These are phyloP conservation scores for Epinotia brunnichana DNA, from an alignment of 2,888 invertebrate species.

Conservation along the genomic window DNA sequence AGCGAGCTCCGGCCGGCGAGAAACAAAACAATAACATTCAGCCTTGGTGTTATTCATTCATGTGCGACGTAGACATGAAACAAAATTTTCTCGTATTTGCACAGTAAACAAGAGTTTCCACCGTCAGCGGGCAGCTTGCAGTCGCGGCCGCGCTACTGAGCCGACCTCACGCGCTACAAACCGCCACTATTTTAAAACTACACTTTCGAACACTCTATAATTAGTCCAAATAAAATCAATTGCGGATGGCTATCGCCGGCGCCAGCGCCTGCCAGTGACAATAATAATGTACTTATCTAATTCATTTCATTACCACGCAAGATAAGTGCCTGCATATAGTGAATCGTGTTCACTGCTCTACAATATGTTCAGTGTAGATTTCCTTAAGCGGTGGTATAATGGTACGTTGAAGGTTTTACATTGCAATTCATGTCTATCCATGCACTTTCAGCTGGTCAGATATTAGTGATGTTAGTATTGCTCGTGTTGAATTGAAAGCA, in stretches of 20 bases:
- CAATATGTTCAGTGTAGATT: conserved; percentile 80
- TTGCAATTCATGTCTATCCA: conserved; percentile 4
- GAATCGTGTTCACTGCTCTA: conserved; percentile 60
- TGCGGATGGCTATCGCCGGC: conserved; percentile 44
- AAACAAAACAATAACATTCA: conserved; percentile 69
- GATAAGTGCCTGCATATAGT: conserved; percentile 72
- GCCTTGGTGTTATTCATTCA: conserved; percentile 75
- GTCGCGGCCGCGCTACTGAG: conserved; percentile 65
- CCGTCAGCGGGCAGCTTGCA: conserved; percentile 58
- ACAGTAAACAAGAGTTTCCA: conserved; percentile 68
- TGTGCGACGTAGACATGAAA: conserved; percentile 75
- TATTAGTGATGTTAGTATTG: neutral
- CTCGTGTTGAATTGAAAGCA: neutral
- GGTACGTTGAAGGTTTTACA: conserved; percentile 62
- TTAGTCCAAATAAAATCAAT: conserved; percentile 55
- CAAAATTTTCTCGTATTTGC: conserved; percentile 77
- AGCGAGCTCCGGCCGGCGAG: conserved; percentile 55
- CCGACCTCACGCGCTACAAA: conserved; percentile 58
- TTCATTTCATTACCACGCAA: conserved; percentile 63
- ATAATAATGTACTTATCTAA: conserved; percentile 58
- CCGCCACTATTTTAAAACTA: conserved; percentile 61
- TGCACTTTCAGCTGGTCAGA: neutral
- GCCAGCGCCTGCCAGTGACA: conserved; percentile 48
- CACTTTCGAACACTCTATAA: conserved; percentile 55
- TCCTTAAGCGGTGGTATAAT: conserved; percentile 78